Percentiles rank a stretch among this genome's conserved stretches.
Conservation (phyloP, 1,140 invertebrate genomes). For the Carposina sasakii region DNA sequence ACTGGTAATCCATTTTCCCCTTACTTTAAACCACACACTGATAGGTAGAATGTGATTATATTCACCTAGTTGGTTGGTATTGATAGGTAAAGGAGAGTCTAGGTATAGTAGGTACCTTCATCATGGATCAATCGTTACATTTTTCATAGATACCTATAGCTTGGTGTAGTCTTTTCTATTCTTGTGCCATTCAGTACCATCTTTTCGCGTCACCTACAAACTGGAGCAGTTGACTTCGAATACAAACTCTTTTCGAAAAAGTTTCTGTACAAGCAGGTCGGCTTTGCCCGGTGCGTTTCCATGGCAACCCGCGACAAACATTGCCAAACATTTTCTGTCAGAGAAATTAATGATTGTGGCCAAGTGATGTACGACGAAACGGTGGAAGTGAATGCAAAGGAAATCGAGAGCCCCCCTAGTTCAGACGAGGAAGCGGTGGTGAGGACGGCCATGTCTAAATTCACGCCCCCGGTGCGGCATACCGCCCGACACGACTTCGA, state of each 20-base stretch:
- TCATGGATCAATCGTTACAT: background rate
- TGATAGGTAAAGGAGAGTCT: too few relatives aligned
- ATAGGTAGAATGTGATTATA: background rate
- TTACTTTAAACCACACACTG: too few relatives aligned
- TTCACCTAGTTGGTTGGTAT: too few relatives aligned
- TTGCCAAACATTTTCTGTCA: conserved; percentile 42
- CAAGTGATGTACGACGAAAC: conserved; percentile 61
- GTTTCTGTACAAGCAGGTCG: conserved; percentile 17
- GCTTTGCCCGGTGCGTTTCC: conserved; percentile 29
- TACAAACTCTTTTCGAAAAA: conserved; percentile 10
- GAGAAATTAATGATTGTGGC: conserved; percentile 14
- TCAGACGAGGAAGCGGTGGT: conserved; percentile 45
- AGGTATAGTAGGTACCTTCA: too few relatives aligned
- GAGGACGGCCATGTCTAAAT: conserved; percentile 50
- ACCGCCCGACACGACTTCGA: conserved; percentile 56
- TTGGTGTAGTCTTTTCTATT: conserved; percentile 1
- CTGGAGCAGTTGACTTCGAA: too few relatives aligned
- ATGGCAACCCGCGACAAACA: conserved; percentile 60
- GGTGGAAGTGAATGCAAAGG: conserved; percentile 48
- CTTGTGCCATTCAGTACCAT: conserved; percentile 30
- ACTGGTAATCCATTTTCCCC: too few relatives aligned
- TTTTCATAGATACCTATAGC: background rate
- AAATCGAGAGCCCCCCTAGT: conserved; percentile 48
- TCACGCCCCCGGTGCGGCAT: conserved; percentile 51
- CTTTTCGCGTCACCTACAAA: background rate